Evolutionary conservation across 2,888 invertebrate genomes (phyloP).

Genomic region (Pyralis farinalis): DNA sequence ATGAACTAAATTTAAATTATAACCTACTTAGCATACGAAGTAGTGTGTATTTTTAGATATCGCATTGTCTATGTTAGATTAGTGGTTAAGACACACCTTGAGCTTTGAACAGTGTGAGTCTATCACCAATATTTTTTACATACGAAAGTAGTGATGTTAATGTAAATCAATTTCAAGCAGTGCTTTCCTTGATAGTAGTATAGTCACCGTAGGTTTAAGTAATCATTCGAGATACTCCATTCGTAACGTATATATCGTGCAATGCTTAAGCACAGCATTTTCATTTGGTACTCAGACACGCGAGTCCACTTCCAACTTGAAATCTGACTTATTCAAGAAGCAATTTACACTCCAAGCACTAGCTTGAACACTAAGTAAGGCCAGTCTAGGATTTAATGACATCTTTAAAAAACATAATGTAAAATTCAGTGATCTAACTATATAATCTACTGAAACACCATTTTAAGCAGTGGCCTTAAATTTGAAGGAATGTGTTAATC

Average conservation of each 20-base stretch:
- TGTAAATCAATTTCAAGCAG: slow-evolving; percentile 46
- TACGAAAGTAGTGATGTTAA: slow-evolving; percentile 47
- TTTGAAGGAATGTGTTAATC: slow-evolving; percentile 72
- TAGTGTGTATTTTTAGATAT: slow-evolving; percentile 80
- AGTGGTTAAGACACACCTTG: slow-evolving; percentile 73
- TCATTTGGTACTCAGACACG: slow-evolving; percentile 14
- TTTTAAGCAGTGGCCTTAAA: slow-evolving; percentile 80
- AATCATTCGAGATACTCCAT: slow-evolving; percentile 31
- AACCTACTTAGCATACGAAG: slow-evolving; percentile 75
- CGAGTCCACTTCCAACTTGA: slow-evolving; percentile 20
- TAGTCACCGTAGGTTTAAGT: slow-evolving; percentile 44
- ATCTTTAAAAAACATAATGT: slow-evolving; percentile 49
- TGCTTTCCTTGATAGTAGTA: slow-evolving; percentile 54
- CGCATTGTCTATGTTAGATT: slow-evolving; percentile 77
- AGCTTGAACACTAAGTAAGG: slow-evolving; percentile 58
- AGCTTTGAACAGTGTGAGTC: slow-evolving; percentile 71
- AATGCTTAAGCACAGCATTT: slow-evolving; percentile 33
- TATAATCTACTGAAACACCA: slow-evolving; percentile 79
- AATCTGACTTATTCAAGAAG: slow-evolving; percentile 13
- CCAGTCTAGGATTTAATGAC: slow-evolving; percentile 56
- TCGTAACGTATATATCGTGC: slow-evolving; percentile 14
- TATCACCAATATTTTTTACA: slow-evolving; percentile 72
- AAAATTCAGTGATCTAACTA: slow-evolving; percentile 62
- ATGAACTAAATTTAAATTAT: slow-evolving; percentile 66
- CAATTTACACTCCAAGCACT: slow-evolving; percentile 26